Base-by-base conservation (phyloP, 2,888 invertebrate genomes). In the Lycia hirtaria region DNA sequence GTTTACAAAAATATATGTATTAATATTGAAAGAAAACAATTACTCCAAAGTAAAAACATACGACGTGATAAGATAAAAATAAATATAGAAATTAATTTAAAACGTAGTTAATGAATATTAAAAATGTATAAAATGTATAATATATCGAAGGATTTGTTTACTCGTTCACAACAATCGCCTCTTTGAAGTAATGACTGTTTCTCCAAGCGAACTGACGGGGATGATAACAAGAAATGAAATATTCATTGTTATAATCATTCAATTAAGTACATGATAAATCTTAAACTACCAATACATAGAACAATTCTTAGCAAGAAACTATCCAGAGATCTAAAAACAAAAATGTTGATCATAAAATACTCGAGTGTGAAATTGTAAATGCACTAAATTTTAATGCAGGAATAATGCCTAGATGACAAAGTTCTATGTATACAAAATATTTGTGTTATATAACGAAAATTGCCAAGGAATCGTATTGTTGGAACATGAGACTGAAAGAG, bases 161-260 rank as follows among this genome's bases (percentile, higher is more conserved):
- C 96, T 96, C 96, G 93, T 95, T 95, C 93, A 94, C 94, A 94
- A 96, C 95, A 93, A 97, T 96, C 94, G 97, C 97, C 94, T 97
- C 97, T 96, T 96, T 96, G 97, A 98, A 98, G 96, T 97, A 96
- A 93, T 97, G 95, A 95, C 97, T 97, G 96, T 97, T 96, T 95
- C 97, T 97, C 98, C 98, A 97, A 95, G 96, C 96, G 94, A 95
- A 96, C 97, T 97, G 87, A 81, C 73, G 79, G 81, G 84, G 80
- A 83, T 78, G 80, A 77, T 83, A 80, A 81, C 80, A 80, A 82
- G 76, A 85, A 87, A 84, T 78, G 79, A 87, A 85, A 85, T 50
- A 32, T 79, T 73, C 72, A 81, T 79, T 71, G 83, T 88, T 88
- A 87, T 82, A 80, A 71, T 62, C 70, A 56, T 54, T 60, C 41